Base-by-base conservation (phyloP, 2,113 vertebrate genomes). In the Ophthalmolycus amberensis region DNA sequence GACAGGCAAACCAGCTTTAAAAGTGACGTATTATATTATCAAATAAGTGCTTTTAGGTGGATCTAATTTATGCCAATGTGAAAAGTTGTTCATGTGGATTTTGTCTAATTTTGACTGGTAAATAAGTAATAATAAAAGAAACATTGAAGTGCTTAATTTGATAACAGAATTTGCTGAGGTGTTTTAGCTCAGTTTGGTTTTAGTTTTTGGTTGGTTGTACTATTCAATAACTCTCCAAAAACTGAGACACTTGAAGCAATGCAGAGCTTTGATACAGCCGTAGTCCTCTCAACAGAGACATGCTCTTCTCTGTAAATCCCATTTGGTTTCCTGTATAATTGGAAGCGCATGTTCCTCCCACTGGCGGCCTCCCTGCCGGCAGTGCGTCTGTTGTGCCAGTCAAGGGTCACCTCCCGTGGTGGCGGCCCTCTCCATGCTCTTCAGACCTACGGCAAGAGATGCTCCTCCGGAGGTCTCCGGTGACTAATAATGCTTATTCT, bases 401-500 rank as follows among this genome's bases (percentile, higher is more conserved):
- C 77, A 84, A 75, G 78, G 91, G 86, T 92, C 90, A 86, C 63
- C 85, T 88, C 88, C 86, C 84, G 32, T 42, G 68, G 78, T 34
- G 85, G 76, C 29, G 25, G 72, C 83, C 80, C 83, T 80, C 85
- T 89, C 64, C 81, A 42, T 77, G 84, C 75, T 79, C 69, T 73
- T 44, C 67, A 48, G 73, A 91, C 90, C 89, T 74, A 68, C 46
- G 63, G 86, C 80, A 62, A 77, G 85, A 80, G 74, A 80, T 46
- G 84, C 85, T 84, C 80, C 88, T 83, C 75, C 20, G 73, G 82
- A 83, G 89, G 85, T 91, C 84, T 80, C 81, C 27, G 60, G 78
- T 86, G 90, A 90, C 90, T 86, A 90, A 91, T 76, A 65, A 80
- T 85, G 75, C 81, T 88, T 71, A 89, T 92, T 89, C 77, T 82